Conservation (phyloP, 2,888 invertebrate genomes). For the Drosophila differens region DNA sequence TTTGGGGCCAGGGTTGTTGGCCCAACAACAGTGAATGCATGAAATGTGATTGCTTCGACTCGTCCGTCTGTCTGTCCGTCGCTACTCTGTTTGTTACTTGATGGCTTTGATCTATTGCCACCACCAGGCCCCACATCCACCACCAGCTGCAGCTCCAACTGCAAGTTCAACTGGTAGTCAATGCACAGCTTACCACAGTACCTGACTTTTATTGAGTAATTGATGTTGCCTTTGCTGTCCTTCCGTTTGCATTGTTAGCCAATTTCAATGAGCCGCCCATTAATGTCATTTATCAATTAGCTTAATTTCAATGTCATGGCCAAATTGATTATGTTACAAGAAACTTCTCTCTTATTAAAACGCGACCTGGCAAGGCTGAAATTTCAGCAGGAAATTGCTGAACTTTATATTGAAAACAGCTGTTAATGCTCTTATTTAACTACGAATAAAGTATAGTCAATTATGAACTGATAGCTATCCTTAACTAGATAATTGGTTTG, state of each 20-base stretch:
- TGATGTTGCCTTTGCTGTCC: slow-evolving; percentile 48
- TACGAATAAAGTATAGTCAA: not conserved
- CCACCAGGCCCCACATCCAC: not conserved
- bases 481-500: not conserved
- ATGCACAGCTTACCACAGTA: slow-evolving; percentile 11
- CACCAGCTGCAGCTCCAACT: not conserved
- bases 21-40: slow-evolving; percentile 38
- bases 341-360: not conserved
- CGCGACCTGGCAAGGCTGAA: slow-evolving; percentile 3
- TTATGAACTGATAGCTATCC: not conserved
- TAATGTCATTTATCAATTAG: slow-evolving; percentile 47
- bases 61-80: slow-evolving; percentile 24
- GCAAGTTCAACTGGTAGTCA: not conserved
- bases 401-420: slow-evolving; percentile 14
- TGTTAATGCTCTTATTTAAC: not conserved
- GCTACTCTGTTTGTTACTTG: slow-evolving; percentile 30
- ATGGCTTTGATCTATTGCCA: slow-evolving; percentile 63
- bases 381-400: slow-evolving; percentile 58
- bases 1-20: slow-evolving; percentile 29
- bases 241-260: slow-evolving; percentile 8
- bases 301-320: slow-evolving; percentile 35
- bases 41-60: slow-evolving; percentile 65
- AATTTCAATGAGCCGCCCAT: slow-evolving; percentile 15
- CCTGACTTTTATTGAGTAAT: slow-evolving; percentile 63
- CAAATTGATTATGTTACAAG: slow-evolving; percentile 13